Base-by-base conservation (phyloP, 2,888 invertebrate species). In the Mesorhabditis sp. region DNA sequence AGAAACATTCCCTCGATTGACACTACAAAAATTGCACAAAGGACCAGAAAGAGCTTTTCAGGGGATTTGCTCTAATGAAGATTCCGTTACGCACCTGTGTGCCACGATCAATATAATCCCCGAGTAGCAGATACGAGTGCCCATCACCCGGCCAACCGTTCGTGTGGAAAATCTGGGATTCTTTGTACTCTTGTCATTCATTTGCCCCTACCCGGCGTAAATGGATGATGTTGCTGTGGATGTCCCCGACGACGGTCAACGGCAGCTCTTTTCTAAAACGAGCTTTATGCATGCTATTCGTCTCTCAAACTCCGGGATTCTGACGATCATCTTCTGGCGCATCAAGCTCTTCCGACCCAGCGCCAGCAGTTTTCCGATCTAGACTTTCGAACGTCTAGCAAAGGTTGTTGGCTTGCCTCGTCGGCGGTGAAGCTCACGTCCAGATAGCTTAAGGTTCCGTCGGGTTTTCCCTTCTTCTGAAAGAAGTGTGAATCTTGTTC, bases 221-320 rank as follows among this genome's bases (percentile, higher is more conserved):
- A n/a, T 50, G 58, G 58, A 50, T 50, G 58, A 50, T 50, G n/a
- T 50, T 50, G n/a, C 58, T 50, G 58, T 50, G 58, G n/a, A 50
- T 50, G n/a, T 50, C 58, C 58, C 58, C 58, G n/a, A 50, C 58
- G 58, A 50, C 58, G 7, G 58, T 50, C 10, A 50, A n/a, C 7
- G 58, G 58, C 7, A 50, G 58, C 58, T 50, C 10, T 10, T 50
- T 50, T 10, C 58, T 50, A n/a, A 2, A 50, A 50, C 7, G 10
- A 50, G 2, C 2, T 13, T 13, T 13, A 50, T 13, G 58, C 7
- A 0, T 50, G 58, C 58, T n/a, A 50, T 1, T 50, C 58, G 58
- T 50, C 58, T 13, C 10, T 28, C 58, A 13, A 13, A 50, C 58
- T 50, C 58, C n/a, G 7, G 7, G 58, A 50, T 10, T 50, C 58